Conservation (phyloP, 2,113 vertebrate species). For the Pterocles burchelli region DNA sequence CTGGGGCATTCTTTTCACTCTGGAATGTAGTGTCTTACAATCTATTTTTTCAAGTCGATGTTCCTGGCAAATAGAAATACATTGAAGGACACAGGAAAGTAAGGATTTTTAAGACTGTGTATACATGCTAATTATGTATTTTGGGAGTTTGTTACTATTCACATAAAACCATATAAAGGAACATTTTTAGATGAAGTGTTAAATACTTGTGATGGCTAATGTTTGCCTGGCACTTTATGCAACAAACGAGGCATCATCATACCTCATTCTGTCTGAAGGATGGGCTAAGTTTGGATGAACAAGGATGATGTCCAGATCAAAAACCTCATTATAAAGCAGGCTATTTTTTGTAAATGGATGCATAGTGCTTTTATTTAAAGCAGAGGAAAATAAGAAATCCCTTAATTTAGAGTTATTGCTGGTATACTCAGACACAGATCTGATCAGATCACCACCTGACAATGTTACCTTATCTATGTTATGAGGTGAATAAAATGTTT, state of each 20-base stretch:
- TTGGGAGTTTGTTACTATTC: background rate
- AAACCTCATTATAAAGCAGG: background rate
- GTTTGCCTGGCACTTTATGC: background rate
- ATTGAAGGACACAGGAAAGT: background rate
- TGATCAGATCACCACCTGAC: background rate
- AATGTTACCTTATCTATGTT: background rate
- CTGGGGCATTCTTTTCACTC: background rate
- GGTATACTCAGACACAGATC: background rate
- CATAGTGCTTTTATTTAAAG: background rate
- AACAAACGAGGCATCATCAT: background rate
- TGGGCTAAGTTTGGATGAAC: background rate
- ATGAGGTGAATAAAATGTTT: background rate
- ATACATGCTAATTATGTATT: background rate
- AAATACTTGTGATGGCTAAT: background rate
- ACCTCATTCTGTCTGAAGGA: background rate
- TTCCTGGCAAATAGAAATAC: background rate
- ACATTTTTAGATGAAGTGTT: background rate
- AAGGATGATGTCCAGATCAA: background rate
- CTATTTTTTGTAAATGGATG: background rate
- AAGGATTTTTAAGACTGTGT: background rate
- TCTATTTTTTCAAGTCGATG: background rate
- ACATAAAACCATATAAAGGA: background rate
- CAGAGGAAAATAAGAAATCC: background rate
- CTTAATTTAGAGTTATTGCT: background rate
- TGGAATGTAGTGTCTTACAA: background rate